These are phyloP conservation scores for Oryzias woworae DNA, from an alignment of 2,113 vertebrate species.

Conservation along the genomic window DNA sequence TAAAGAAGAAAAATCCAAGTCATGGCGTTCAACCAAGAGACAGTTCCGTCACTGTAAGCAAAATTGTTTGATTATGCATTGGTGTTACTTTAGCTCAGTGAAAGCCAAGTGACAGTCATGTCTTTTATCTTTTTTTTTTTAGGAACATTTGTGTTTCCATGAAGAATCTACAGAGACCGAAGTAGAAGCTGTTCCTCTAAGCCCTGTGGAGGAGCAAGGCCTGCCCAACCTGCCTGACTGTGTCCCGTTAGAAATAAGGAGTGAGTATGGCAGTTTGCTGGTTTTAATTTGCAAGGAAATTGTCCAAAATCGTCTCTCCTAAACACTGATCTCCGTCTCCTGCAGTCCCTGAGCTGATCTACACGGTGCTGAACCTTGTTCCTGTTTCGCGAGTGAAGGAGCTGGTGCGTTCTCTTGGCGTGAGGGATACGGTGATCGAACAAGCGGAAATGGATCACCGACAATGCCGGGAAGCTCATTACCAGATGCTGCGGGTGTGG, in stretches of 20 bases:
- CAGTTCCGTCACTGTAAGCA: neutral
- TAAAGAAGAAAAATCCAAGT: constrained; percentile 14
- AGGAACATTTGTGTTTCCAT: constrained; percentile 14
- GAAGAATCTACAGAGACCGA: neutral
- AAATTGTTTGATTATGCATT: constrained; percentile 26
- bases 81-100: neutral
- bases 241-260: constrained; percentile 70
- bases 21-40: neutral
- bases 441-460: constrained; percentile 69
- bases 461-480: constrained; percentile 69
- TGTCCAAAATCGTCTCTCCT: constrained; percentile 11
- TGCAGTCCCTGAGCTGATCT: constrained; percentile 72
- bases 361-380: constrained; percentile 71
- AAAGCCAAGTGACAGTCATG: neutral
- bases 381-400: constrained; percentile 71
- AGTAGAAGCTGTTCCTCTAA: neutral
- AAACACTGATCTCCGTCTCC: neutral
- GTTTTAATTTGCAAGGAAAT: constrained; percentile 21
- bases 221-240: constrained; percentile 69
- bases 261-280: constrained; percentile 53
- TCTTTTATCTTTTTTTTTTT: constrained; percentile 12
- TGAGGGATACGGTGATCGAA: constrained; percentile 74
- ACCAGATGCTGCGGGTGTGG: constrained; percentile 79
- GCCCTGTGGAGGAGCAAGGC: constrained; percentile 16
- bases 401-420: constrained; percentile 71